Evolutionary conservation across 1,140 invertebrate genomes (phyloP).

Genomic region (Penaeus japonicus): DNA sequence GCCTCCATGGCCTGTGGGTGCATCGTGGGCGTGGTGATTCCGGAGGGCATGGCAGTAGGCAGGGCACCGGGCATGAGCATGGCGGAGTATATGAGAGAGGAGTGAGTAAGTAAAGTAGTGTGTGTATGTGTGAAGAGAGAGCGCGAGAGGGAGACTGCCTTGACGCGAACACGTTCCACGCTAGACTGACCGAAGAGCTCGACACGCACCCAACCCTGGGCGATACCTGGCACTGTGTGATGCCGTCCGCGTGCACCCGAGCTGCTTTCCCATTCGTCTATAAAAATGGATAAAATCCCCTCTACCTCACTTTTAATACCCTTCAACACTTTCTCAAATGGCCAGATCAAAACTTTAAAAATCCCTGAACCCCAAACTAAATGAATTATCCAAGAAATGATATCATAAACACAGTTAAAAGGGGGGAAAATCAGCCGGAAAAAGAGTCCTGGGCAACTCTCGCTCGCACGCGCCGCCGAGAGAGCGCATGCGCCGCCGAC

Average conservation of each 20-base stretch:
- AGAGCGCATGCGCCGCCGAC: not conserved
- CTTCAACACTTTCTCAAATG: no score
- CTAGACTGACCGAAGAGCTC: not conserved
- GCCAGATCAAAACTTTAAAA: not conserved
- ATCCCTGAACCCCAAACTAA: not conserved
- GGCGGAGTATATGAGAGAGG: conserved; percentile 1
- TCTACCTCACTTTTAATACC: no score
- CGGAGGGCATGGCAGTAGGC: conserved; percentile 51
- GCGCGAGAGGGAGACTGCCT: conserved; percentile 13
- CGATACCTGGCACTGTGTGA: not conserved
- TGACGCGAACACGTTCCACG: not conserved
- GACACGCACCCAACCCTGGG: not conserved
- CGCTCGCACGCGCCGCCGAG: not conserved
- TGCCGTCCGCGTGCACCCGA: not conserved
- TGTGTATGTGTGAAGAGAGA: conserved; percentile 16
- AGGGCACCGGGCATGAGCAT: conserved; percentile 56
- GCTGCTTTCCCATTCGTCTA: not conserved
- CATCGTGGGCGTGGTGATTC: conserved; percentile 41
- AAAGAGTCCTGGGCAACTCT: not conserved
- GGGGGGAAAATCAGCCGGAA: not conserved
- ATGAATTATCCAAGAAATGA: not conserved
- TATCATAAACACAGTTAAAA: not conserved
- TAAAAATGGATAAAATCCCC: not conserved
- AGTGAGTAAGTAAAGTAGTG: not conserved
- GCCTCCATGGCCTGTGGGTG: conserved; percentile 56